Evolutionary conservation across 2,888 invertebrate genomes (phyloP).

Genomic region (Platerodrilus igneus): DNA sequence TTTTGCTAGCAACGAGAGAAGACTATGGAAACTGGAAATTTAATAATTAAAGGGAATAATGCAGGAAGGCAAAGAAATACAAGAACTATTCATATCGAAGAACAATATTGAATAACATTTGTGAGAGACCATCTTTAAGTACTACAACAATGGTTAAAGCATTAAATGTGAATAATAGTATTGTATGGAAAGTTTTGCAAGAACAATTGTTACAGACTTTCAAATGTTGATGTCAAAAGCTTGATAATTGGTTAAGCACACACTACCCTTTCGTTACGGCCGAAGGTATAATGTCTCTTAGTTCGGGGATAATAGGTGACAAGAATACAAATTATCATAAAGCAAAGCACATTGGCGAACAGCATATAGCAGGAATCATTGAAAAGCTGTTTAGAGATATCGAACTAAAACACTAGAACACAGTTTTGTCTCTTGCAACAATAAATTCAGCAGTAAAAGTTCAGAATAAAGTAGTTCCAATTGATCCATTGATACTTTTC

Average conservation of each 20-base stretch:
- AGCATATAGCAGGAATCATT: conserved; percentile 33
- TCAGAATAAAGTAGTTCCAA: conserved; percentile 33
- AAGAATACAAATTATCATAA: conserved; percentile 28
- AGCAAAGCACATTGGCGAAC: conserved; percentile 35
- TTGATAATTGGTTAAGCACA: neutral
- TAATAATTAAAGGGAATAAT: too few species aligned
- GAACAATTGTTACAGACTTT: too few species aligned
- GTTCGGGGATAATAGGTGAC: conserved; percentile 24
- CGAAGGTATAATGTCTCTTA: conserved; percentile 26
- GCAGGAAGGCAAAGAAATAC: too few species aligned
- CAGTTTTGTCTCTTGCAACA: conserved; percentile 37
- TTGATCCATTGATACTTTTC: conserved; percentile 28
- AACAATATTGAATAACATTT: too few species aligned
- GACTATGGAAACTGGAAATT: too few species aligned
- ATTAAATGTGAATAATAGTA: too few species aligned
- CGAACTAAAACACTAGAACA: conserved; percentile 38
- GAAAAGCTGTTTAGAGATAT: conserved; percentile 32
- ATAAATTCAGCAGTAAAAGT: conserved; percentile 35
- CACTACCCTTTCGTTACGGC: neutral
- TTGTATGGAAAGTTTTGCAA: too few species aligned
- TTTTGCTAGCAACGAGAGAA: too few species aligned
- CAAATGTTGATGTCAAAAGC: too few species aligned
- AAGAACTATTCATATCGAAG: too few species aligned
- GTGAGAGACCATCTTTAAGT: too few species aligned
- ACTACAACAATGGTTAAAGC: too few species aligned